These are phyloP conservation scores for Pipistrellus pygmaeus DNA, from an alignment of 2,797 vertebrate genomes.

Conservation along the genomic window DNA sequence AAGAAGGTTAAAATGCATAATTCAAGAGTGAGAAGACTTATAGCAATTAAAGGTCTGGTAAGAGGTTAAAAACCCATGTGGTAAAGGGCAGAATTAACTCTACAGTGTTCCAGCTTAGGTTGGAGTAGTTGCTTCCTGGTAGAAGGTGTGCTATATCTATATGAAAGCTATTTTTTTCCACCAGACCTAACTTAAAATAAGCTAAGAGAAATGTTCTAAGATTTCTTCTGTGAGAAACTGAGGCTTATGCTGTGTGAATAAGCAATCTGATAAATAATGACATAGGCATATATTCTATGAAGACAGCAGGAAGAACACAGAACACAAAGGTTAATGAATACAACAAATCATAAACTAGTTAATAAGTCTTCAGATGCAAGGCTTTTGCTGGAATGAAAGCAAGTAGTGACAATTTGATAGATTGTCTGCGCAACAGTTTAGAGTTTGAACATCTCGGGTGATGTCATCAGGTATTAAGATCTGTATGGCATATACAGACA, in stretches of 20 bases:
- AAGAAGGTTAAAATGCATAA: background rate
- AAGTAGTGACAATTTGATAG: background rate
- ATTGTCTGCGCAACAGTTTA: background rate
- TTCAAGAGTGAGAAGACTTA: background rate
- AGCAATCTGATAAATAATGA: background rate
- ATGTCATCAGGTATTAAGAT: background rate
- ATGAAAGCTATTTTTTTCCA: background rate
- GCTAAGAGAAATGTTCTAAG: background rate
- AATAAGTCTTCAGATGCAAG: background rate
- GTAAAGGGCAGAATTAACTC: background rate
- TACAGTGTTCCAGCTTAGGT: background rate
- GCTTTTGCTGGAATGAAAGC: background rate
- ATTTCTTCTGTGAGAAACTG: background rate
- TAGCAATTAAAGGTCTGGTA: background rate
- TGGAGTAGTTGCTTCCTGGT: background rate
- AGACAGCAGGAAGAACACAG: background rate
- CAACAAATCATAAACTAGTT: background rate
- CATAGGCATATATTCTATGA: background rate
- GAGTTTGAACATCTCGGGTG: background rate
- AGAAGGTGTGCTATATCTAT: background rate
- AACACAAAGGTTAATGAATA: background rate
- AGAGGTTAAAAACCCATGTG: background rate
- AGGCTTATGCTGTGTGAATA: background rate
- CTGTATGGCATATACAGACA: background rate
- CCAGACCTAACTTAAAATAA: background rate